phyloP scores from a whole-genome alignment of 2,888 invertebrate species.

The Phania funesta region DNA sequence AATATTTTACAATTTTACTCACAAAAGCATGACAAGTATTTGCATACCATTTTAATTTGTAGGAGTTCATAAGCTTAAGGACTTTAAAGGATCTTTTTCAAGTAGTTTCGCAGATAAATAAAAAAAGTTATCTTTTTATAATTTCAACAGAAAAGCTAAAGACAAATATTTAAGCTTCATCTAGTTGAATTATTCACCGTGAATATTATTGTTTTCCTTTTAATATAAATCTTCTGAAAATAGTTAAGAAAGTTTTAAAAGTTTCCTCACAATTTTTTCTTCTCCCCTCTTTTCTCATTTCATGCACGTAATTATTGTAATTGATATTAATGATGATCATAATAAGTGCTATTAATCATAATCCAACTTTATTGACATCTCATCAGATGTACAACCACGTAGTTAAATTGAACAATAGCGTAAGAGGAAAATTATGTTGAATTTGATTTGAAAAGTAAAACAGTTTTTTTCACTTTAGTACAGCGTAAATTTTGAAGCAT shows the following conservation, averaged over 20 bases:
- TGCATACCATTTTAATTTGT: no score
- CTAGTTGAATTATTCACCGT: no score
- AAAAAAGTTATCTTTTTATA: no score
- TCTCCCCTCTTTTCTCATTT: not conserved
- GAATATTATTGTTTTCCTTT: not conserved
- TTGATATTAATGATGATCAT: conserved; percentile 11
- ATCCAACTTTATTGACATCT: conserved; percentile 13
- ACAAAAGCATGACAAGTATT: no score
- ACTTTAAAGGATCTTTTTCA: no score
- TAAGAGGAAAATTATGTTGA: not conserved
- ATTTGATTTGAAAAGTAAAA: not conserved
- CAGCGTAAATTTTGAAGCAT: no score
- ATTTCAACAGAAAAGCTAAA: no score
- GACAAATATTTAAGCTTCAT: no score
- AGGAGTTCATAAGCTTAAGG: no score
- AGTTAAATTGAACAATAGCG: not conserved
- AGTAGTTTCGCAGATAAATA: no score
- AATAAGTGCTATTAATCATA: conserved; percentile 2
- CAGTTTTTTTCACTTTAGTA: not conserved
- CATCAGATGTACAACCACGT: not conserved
- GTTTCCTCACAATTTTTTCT: not conserved
- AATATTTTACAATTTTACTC: no score
- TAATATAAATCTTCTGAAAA: not conserved
- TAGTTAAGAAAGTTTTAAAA: not conserved
- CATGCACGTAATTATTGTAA: not conserved